phyloP scores from a whole-genome alignment of 1,140 invertebrate species.

The Drosophila ercepeae region DNA sequence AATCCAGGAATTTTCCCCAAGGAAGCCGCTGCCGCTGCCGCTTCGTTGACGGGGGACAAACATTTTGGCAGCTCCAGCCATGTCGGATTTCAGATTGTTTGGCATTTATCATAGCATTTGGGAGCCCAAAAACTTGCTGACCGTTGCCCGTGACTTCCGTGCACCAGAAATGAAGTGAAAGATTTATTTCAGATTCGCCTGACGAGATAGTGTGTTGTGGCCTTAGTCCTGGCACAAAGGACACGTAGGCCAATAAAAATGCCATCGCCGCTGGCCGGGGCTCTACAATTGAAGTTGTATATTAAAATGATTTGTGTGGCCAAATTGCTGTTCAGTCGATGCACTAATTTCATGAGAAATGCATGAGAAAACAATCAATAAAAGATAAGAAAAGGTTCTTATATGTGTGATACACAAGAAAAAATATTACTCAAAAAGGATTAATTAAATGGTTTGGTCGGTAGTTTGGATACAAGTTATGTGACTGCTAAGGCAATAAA shows the following conservation, averaged over 20 bases:
- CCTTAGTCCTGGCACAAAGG: constrained; percentile 35
- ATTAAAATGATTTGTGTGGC: constrained; percentile 74
- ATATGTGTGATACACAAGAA: neutral
- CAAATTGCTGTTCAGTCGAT: constrained; percentile 25
- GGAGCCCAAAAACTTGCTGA: constrained; percentile 44
- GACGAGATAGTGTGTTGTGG: constrained; percentile 64
- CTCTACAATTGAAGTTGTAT: constrained; percentile 48
- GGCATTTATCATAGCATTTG: constrained; percentile 42
- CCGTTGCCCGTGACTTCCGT: constrained; percentile 69
- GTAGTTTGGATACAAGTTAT: too few species aligned
- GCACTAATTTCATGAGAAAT: constrained; percentile 67
- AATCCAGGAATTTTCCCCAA: constrained; percentile 4
- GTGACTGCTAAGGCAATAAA: too few species aligned
- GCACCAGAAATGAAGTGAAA: constrained; percentile 65
- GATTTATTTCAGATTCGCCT: constrained; percentile 78
- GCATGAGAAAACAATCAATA: constrained; percentile 42
- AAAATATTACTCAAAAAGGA: too few species aligned
- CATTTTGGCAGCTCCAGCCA: neutral
- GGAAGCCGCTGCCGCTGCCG: too few species aligned
- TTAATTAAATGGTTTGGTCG: too few species aligned
- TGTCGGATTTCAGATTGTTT: constrained; percentile 23
- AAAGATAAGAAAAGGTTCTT: constrained; percentile 19
- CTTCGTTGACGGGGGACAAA: neutral
- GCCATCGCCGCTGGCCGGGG: constrained; percentile 42
- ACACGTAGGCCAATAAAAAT: constrained; percentile 79